A percentile compares a stretch with the other conserved stretches of the same genome.
Conservation (phyloP, 2,113 vertebrate genomes). For the Dolichallabes microphthalmus region DNA sequence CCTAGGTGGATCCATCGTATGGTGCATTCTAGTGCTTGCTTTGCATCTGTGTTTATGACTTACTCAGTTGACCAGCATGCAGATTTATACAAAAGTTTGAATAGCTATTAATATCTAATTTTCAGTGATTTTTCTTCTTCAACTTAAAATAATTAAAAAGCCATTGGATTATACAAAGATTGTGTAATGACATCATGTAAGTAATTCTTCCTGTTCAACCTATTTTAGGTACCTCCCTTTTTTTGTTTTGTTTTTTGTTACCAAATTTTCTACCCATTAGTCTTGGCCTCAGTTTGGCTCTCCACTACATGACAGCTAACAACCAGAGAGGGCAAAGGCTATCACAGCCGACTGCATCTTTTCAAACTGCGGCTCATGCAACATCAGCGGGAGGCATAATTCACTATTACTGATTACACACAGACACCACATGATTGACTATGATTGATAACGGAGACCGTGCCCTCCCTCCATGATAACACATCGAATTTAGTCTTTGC, state of each 20-base stretch:
- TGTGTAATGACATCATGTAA: neutral
- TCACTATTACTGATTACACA: neutral
- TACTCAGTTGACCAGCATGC: conserved; percentile 37
- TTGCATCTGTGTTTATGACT: conserved; percentile 18
- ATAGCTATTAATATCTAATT: conserved; percentile 15
- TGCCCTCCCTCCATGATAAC: neutral
- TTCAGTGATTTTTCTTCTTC: conserved; percentile 21
- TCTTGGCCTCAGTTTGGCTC: neutral
- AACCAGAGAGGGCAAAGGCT: neutral
- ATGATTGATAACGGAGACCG: neutral
- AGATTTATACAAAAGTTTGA: conserved; percentile 24
- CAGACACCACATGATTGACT: neutral
- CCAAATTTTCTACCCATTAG: neutral
- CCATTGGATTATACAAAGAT: neutral
- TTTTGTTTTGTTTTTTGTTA: neutral
- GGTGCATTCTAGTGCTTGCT: conserved; percentile 22
- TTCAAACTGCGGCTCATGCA: neutral
- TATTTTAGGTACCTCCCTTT: neutral
- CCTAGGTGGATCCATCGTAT: conserved; percentile 31
- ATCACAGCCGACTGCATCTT: neutral
- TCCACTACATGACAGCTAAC: neutral
- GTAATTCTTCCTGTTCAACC: neutral
- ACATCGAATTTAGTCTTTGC: neutral
- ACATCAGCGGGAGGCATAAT: neutral
- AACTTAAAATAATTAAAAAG: conserved; percentile 24